Base-by-base conservation (phyloP, 2,113 vertebrate species). In the Eurypyga helias region DNA sequence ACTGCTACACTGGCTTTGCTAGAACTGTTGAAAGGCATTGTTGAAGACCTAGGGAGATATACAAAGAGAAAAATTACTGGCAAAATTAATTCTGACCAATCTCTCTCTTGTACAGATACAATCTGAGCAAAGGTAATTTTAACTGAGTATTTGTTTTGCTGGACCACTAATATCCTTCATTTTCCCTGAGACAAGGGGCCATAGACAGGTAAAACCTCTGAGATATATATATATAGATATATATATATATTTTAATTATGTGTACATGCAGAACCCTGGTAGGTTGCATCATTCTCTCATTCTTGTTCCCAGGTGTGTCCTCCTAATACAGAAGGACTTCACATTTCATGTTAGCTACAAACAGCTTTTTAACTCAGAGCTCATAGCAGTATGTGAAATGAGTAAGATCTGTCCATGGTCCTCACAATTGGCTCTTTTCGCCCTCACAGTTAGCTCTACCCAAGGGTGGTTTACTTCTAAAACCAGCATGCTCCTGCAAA, bases 321-420 rank as follows among this genome's bases (percentile, higher is more conserved):
- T 51, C 28, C 45, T 49, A 62, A 70, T 62, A 16, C 5, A 46
- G 28, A 36, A 86, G 36, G 31, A 21, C 15, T 46, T 78, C n/a
- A 46, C 6, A 9, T 58, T 15, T 58, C 21, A 19, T 23, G 9
- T 36, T n/a, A 81, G 26, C 6, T 33, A 13, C 28, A 25, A 73
- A 57, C 5, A 73, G 20, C 14, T 66, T 83, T 67, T 51, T 31
- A 79, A 52, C 15, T 34, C 9, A 0, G 52, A 82, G 57, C 38
- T 36, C 19, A 23, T 20, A 45, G 24, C 78, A 76, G 24, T 26
- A 26, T 11, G 26, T 19, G 21, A 49, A 78, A 76, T 66, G 17
- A 76, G 11, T 29, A 92, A 94, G 97, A 97, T 93, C 97, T 97
- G 97, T 97, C 97, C 96, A 97, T 97, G 96, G 95, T 96, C 88